A percentile compares a stretch with the other conserved stretches of the same genome.
phyloP scores from a whole-genome alignment of 2,113 vertebrate genomes.

The Globicephala melas region DNA sequence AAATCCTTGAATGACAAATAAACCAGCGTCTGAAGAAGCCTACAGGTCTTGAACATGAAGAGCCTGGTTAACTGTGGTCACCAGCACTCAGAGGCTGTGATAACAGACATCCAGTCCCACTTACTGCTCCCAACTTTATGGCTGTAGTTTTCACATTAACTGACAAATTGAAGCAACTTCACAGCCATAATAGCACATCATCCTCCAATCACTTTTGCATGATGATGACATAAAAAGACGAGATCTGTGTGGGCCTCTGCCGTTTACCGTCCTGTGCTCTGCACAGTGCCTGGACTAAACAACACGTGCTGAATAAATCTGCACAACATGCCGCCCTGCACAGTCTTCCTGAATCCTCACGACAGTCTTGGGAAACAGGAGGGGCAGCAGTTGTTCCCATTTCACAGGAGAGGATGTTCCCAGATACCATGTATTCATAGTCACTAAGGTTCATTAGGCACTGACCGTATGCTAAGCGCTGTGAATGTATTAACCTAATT shows the following conservation, averaged over 20 bases:
- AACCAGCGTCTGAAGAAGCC: neutral
- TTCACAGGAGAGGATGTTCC: neutral
- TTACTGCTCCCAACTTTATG: neutral
- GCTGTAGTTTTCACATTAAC: neutral
- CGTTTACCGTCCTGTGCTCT: neutral
- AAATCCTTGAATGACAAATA: neutral
- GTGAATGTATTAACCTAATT: neutral
- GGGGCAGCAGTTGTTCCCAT: too few relatives aligned
- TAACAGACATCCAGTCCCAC: neutral
- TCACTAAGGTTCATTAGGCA: neutral
- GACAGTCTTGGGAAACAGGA: neutral
- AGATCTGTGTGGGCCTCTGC: neutral
- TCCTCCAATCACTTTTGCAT: neutral
- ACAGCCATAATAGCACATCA: rapidly evolving
- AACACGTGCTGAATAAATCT: neutral
- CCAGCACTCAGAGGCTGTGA: rapidly evolving
- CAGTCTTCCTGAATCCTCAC: neutral
- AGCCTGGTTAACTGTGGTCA: neutral
- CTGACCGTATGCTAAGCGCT: neutral
- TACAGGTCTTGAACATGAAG: neutral
- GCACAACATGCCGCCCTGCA: neutral
- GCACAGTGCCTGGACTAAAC: rapidly evolving
- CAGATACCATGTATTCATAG: rapidly evolving
- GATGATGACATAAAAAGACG: neutral
- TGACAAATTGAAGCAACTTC: rapidly evolving